phyloP scores from a whole-genome alignment of 2,888 invertebrate genomes.

The Pachycephus smyrnensis region DNA sequence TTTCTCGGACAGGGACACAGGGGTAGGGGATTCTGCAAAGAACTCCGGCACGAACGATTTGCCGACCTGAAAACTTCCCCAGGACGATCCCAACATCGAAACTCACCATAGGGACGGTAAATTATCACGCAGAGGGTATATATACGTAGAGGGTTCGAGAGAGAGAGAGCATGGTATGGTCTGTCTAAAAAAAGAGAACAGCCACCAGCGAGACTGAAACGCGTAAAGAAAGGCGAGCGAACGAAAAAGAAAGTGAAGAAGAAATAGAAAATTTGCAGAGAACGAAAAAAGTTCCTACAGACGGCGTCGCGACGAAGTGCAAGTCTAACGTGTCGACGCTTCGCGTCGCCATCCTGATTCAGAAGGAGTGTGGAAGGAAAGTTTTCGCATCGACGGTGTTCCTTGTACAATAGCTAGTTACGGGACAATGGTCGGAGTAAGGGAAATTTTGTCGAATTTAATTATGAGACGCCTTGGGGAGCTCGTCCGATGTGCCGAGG shows the following conservation, averaged over 20 bases:
- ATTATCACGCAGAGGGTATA: background rate
- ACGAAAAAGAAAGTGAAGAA: slow-evolving; percentile 10
- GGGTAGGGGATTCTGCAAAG: background rate
- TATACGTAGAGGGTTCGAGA: background rate
- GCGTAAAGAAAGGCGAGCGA: background rate
- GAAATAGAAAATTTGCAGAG: slow-evolving; percentile 4
- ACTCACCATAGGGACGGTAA: background rate
- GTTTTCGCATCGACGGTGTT: slow-evolving; percentile 53
- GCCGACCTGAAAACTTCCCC: background rate
- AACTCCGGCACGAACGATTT: background rate
- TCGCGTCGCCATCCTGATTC: background rate
- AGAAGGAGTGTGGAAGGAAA: slow-evolving; percentile 36
- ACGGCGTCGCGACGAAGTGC: background rate
- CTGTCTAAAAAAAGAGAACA: background rate
- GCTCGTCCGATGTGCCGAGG: slow-evolving; percentile 43
- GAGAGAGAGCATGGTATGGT: background rate
- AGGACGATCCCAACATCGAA: background rate
- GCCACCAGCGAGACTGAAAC: background rate
- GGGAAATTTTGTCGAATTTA: slow-evolving; percentile 66
- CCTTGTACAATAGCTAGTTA: slow-evolving; percentile 66
- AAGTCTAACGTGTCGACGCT: background rate
- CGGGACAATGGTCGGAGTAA: slow-evolving; percentile 62
- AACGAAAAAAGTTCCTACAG: slow-evolving; percentile 6
- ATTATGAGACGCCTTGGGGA: slow-evolving; percentile 66
- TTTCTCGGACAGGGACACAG: background rate